Evolutionary conservation across 2,113 vertebrate genomes (phyloP).

Genomic region (Puffinus mauretanicus): DNA sequence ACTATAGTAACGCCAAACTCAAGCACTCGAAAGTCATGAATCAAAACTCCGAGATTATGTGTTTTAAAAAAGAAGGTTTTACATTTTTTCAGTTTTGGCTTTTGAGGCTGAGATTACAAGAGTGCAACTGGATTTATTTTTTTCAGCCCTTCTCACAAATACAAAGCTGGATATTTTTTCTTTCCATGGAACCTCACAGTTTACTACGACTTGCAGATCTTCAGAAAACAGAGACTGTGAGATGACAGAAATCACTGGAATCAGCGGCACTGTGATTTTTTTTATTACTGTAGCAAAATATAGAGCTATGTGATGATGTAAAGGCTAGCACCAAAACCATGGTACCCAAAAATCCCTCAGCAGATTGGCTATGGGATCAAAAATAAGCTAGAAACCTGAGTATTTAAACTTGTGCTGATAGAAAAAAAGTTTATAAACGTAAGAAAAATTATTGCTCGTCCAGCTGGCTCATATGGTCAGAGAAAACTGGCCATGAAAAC

Average conservation of each 20-base stretch:
- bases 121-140: neutral
- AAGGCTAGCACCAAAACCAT: neutral
- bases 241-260: neutral
- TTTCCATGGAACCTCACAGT: neutral
- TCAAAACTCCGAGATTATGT: neutral
- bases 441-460: neutral
- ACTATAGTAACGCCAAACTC: neutral
- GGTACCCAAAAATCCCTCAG: neutral
- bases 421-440: neutral
- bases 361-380: neutral
- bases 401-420: neutral
- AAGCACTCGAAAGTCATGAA: neutral
- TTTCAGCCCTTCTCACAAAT: neutral
- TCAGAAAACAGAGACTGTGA: neutral
- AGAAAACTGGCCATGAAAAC: neutral
- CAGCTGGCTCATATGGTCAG: neutral
- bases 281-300: neutral
- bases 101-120: neutral
- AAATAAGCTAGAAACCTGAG: neutral
- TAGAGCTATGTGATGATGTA: neutral
- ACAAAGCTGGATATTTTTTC: neutral
- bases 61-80: neutral
- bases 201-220: neutral
- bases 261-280: neutral
- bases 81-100: neutral